A percentile compares a stretch with the other conserved stretches of the same genome.
Evolutionary conservation across 2,797 vertebrate species (phyloP).

Genomic region (Siniperca obscura): DNA sequence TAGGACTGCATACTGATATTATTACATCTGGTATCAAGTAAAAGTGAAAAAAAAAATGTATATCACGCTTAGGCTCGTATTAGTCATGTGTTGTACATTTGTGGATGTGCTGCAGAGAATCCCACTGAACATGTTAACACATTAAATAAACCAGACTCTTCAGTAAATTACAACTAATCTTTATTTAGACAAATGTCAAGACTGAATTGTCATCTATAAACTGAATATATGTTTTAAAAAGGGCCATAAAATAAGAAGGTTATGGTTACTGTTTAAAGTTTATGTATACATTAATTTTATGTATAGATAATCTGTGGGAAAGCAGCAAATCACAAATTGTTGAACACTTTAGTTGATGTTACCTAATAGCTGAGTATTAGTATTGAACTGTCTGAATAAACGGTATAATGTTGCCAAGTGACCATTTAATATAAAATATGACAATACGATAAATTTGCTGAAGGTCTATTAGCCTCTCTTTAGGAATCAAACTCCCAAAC

Average conservation of each 20-base stretch:
- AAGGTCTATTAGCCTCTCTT: neutral
- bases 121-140: neutral
- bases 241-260: neutral
- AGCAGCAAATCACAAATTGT: neutral
- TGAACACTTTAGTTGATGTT: neutral
- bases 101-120: neutral
- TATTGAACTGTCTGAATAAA: neutral
- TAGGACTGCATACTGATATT: slow-evolving; percentile 4
- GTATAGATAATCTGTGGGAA: neutral
- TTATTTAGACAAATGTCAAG: neutral
- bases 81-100: neutral
- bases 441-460: neutral
- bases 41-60: neutral
- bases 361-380: neutral
- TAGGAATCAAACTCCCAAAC: neutral
- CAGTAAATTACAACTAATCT: neutral
- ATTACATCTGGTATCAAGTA: slow-evolving; percentile 7
- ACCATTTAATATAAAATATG: neutral
- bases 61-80: neutral
- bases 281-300: neutral
- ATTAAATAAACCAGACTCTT: neutral
- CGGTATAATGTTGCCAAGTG: neutral
- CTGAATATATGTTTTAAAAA: neutral
- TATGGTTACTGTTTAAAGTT: neutral
- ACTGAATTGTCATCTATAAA: neutral